A percentile compares a stretch with the other conserved stretches of the same genome.
Conservation (phyloP, 2,888 invertebrate genomes). For the Heliconius ismenius region DNA sequence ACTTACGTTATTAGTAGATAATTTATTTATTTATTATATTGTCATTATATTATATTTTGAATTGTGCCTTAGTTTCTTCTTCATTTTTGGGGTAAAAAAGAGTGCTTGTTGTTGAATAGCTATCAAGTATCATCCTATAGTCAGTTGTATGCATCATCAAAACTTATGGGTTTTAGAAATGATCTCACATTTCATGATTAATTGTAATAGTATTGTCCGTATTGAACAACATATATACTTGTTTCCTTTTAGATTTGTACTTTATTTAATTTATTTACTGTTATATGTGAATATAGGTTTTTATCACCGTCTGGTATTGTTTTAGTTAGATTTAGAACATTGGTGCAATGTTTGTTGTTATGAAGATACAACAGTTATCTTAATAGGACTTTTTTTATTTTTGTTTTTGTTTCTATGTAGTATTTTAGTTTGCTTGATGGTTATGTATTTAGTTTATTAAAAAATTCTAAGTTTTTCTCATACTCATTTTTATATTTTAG, state of each 20-base stretch:
- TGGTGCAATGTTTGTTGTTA: not conserved
- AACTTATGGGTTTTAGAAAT: constrained; percentile 9
- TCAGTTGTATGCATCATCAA: constrained; percentile 2
- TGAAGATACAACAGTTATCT: not conserved
- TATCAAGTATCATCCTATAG: not conserved
- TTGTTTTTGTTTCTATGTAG: not conserved
- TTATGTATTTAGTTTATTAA: not conserved
- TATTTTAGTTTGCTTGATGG: constrained; percentile 12
- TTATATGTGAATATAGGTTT: not conserved
- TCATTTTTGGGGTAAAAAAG: not conserved
- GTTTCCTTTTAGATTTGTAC: constrained; percentile 8
- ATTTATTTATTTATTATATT: constrained; percentile 15
- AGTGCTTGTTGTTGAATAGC: not conserved
- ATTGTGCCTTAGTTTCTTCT: not conserved
- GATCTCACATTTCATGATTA: constrained; percentile 34
- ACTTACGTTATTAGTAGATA: constrained; percentile 46
- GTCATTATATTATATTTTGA: not conserved
- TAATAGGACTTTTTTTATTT: constrained; percentile 1
- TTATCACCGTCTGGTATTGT: not conserved
- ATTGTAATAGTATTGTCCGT: constrained; percentile 7
- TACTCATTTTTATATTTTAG: not conserved
- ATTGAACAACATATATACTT: not conserved
- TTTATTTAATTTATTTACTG: constrained; percentile 3
- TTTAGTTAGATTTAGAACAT: constrained; percentile 8
- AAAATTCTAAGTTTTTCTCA: not conserved